Conservation (phyloP, 2,113 vertebrate genomes). For the Pterophyllum scalare region DNA sequence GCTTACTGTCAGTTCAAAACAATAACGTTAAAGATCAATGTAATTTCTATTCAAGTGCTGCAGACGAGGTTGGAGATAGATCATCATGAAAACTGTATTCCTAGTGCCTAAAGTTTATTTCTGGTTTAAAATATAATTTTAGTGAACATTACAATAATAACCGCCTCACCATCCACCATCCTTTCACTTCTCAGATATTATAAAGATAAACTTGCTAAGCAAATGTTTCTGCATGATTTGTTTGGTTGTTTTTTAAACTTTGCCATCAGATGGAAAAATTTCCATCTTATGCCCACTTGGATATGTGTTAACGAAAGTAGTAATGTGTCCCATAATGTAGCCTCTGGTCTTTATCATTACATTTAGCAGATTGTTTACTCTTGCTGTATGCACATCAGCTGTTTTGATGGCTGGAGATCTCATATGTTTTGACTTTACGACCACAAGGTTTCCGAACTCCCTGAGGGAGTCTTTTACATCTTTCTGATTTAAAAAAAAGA, state of each 20-base stretch:
- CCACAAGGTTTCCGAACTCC: conserved; percentile 45
- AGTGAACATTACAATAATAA: background rate
- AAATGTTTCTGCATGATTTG: background rate
- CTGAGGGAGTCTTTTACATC: conserved; percentile 44
- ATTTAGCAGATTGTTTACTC: background rate
- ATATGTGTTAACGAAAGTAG: conserved; percentile 19
- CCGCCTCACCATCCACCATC: background rate
- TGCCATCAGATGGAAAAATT: background rate
- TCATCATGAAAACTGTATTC: conserved; percentile 1
- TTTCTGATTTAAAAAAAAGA: conserved; percentile 21
- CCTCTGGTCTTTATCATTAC: conserved; percentile 13
- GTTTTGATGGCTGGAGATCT: conserved; percentile 59
- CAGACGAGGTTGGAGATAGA: conserved; percentile 26
- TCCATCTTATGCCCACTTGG: background rate
- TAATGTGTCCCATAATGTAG: background rate
- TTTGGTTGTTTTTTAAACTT: background rate
- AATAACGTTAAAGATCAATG: conserved; percentile 50
- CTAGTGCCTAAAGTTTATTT: background rate
- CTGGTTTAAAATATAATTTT: background rate
- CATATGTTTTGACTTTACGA: conserved; percentile 45
- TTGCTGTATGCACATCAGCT: conserved; percentile 16
- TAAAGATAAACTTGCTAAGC: background rate
- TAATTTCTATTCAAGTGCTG: conserved; percentile 36
- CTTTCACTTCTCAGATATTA: background rate
- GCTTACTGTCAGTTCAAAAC: conserved; percentile 36